Evolutionary conservation across 2,797 vertebrate species (phyloP).

Genomic region (Scomberomorus guttatus): DNA sequence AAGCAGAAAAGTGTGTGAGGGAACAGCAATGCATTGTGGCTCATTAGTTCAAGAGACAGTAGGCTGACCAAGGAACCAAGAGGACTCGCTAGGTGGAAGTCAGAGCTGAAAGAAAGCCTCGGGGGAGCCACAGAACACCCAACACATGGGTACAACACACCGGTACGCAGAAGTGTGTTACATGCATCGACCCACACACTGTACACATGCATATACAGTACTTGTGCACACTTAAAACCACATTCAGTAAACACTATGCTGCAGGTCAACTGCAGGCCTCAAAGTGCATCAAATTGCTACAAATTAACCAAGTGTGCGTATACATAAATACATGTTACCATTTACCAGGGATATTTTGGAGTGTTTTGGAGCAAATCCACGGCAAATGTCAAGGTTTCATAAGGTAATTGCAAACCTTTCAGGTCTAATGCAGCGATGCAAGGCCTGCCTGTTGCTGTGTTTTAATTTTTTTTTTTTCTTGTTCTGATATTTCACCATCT

Average conservation of each 20-base stretch:
- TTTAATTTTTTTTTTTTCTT: too few relatives aligned
- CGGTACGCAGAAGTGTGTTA: not conserved
- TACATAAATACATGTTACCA: conserved; percentile 2
- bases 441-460: too few relatives aligned
- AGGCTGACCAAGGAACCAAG: conserved; percentile 42
- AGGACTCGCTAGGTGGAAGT: conserved; percentile 32
- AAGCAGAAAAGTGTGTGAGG: conserved; percentile 67
- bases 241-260: conserved; percentile 1
- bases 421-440: too few relatives aligned
- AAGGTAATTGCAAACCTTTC: too few relatives aligned
- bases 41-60: conserved; percentile 69
- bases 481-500: too few relatives aligned
- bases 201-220: conserved; percentile 5
- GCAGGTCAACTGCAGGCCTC: not conserved
- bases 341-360: not conserved
- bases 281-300: conserved; percentile 3
- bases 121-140: conserved; percentile 20
- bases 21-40: conserved; percentile 44
- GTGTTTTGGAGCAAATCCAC: too few relatives aligned
- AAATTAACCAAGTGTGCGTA: conserved; percentile 3
- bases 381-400: too few relatives aligned
- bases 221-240: not conserved
- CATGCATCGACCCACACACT: not conserved
- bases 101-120: conserved; percentile 46
- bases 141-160: conserved; percentile 17